Conservation (phyloP, 2,797 vertebrate species). For the Holocentrus rufus region DNA sequence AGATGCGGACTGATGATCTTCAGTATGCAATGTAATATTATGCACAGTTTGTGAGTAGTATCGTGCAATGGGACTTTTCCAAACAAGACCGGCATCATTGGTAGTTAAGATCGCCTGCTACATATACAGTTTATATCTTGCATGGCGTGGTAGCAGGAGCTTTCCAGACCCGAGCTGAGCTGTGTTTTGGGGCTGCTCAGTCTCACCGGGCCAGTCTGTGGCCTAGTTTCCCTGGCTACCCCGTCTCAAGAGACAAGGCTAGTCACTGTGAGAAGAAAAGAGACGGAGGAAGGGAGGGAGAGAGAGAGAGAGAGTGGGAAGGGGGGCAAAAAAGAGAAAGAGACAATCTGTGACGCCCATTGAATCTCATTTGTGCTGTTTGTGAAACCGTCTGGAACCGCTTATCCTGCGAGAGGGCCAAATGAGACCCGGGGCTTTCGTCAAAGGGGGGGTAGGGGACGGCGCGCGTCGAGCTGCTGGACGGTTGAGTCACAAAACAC, state of each 20-base stretch:
- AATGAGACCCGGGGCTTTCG: conserved; percentile 24
- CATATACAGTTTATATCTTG: conserved; percentile 10
- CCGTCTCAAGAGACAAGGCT: conserved; percentile 67
- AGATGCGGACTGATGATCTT: too few relatives aligned
- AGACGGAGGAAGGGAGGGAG: conserved; percentile 38
- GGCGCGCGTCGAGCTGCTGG: conserved; percentile 41
- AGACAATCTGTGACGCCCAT: conserved; percentile 56
- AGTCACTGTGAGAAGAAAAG: conserved; percentile 69
- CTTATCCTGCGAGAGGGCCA: conserved; percentile 65
- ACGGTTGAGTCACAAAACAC: conserved; percentile 32
- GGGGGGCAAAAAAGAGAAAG: conserved; percentile 44
- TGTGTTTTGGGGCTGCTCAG: conserved; percentile 47
- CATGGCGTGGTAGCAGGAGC: conserved; percentile 23
- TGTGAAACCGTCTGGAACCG: conserved; percentile 79
- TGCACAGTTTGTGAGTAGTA: too few relatives aligned
- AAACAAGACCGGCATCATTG: too few relatives aligned
- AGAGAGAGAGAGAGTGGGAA: conserved; percentile 21
- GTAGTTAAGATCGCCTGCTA: background rate
- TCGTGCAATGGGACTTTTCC: too few relatives aligned
- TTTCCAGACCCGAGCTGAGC: conserved; percentile 32
- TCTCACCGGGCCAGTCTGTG: conserved; percentile 63
- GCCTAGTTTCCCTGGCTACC: conserved; percentile 72
- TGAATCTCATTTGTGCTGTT: conserved; percentile 73
- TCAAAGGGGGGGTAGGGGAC: too few relatives aligned
- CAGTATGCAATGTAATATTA: too few relatives aligned